Conservation (phyloP, 2,888 invertebrate species). For the Tuberolachnus salignus region DNA sequence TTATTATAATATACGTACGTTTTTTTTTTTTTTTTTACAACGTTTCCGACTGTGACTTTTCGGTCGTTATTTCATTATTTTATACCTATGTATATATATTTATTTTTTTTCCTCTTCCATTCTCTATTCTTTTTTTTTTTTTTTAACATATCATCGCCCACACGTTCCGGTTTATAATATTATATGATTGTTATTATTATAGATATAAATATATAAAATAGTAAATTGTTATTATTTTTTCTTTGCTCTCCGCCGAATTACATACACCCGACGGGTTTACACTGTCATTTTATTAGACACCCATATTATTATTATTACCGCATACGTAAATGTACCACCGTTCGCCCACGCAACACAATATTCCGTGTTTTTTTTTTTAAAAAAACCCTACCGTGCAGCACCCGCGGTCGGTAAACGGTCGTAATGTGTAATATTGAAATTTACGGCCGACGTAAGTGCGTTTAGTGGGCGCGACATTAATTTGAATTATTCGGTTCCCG, state of each 20-base stretch:
- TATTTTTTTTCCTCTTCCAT: neutral
- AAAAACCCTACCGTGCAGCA: slow-evolving; percentile 2
- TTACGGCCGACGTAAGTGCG: neutral
- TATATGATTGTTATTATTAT: too few species aligned
- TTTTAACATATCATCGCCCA: slow-evolving; percentile 26
- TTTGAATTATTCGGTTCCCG: slow-evolving; percentile 17
- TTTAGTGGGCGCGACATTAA: slow-evolving; percentile 35
- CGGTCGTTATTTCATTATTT: too few species aligned
- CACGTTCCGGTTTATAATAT: slow-evolving; percentile 9
- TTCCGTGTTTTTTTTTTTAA: slow-evolving; percentile 1
- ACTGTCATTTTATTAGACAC: slow-evolving; percentile 33
- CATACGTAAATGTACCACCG: neutral
- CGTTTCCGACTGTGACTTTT: neutral
- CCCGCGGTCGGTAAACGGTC: slow-evolving; percentile 9
- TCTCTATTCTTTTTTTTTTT: neutral
- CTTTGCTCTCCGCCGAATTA: neutral
- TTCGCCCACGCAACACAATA: slow-evolving; percentile 17
- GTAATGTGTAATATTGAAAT: slow-evolving; percentile 36
- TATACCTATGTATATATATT: neutral
- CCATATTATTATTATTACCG: slow-evolving; percentile 1
- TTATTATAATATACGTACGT: neutral
- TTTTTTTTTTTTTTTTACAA: too few species aligned
- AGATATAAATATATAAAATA: too few species aligned
- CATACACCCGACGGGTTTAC: neutral
- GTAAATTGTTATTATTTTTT: slow-evolving; percentile 9